Conservation (phyloP, 2,797 vertebrate species). For the Gymnocypris eckloni region DNA sequence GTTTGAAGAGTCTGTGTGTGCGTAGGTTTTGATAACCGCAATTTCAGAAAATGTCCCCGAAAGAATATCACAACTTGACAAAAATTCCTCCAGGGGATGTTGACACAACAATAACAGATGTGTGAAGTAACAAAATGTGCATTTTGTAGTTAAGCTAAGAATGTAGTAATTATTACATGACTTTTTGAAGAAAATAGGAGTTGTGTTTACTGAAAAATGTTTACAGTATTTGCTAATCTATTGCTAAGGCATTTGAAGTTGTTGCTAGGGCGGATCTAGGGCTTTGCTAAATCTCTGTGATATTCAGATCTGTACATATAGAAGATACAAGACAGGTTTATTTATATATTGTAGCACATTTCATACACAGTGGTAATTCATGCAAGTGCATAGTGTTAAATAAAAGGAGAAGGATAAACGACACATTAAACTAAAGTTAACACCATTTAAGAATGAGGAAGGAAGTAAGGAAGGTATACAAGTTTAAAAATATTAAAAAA, state of each 20-base stretch:
- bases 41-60: slow-evolving; percentile 8
- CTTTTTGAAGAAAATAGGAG: not conserved
- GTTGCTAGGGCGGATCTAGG: not conserved
- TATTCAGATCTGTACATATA: not conserved
- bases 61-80: slow-evolving; percentile 20
- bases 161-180: not conserved
- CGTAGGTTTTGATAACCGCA: not conserved
- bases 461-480: not conserved
- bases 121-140: not conserved
- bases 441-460: not conserved
- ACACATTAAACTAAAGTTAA: not conserved
- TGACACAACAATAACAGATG: not conserved
- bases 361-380: not conserved
- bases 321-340: not conserved
- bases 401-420: not conserved
- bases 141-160: not conserved
- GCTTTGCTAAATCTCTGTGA: not conserved
- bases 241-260: not conserved
- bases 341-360: not conserved
- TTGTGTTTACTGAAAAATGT: not conserved
- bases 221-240: not conserved
- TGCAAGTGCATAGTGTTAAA: not conserved
- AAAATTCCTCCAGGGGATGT: slow-evolving; percentile 4
- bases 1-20: slow-evolving; percentile 13
- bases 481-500: not conserved